A percentile compares a stretch with the other conserved stretches of the same genome.
Evolutionary conservation across 2,888 invertebrate genomes (phyloP).

Genomic region (Nephrotoma flavescens): DNA sequence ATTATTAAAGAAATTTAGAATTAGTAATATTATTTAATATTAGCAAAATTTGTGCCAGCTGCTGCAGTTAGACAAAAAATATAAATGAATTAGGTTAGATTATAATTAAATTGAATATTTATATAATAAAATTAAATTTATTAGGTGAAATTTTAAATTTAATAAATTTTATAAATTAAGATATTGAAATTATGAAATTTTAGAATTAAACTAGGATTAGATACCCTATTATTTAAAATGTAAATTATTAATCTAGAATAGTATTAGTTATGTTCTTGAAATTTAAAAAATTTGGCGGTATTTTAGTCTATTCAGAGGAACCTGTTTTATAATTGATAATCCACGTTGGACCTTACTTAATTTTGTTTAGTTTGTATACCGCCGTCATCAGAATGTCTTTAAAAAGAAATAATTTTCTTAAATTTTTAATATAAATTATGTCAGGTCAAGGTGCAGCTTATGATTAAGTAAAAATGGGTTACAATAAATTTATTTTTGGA

Average conservation of each 20-base stretch:
- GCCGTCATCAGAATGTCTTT: constrained; percentile 31
- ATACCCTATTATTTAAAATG: constrained; percentile 28
- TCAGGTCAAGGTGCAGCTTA: constrained; percentile 60
- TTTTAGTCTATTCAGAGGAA: constrained; percentile 56
- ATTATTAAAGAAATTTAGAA: too few relatives aligned
- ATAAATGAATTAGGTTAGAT: constrained; percentile 35
- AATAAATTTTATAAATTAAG: constrained; percentile 31
- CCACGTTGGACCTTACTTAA: constrained; percentile 38
- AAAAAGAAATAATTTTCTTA: constrained; percentile 35
- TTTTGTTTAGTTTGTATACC: constrained; percentile 32
- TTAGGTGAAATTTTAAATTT: constrained; percentile 45
- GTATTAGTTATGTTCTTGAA: constrained; percentile 44
- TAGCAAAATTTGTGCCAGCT: constrained; percentile 24
- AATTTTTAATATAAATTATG: constrained; percentile 34
- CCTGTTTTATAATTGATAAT: constrained; percentile 51
- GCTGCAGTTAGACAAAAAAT: constrained; percentile 51
- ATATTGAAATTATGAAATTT: constrained; percentile 33
- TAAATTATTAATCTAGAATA: constrained; percentile 32
- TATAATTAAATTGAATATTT: constrained; percentile 4
- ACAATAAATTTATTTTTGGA: constrained; percentile 41
- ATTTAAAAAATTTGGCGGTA: constrained; percentile 56
- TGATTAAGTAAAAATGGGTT: constrained; percentile 50
- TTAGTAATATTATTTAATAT: too few relatives aligned
- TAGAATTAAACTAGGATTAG: too few relatives aligned
- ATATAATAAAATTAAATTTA: constrained; percentile 29